These are phyloP conservation scores for Neoscelio sp. DNA, from an alignment of 2,888 invertebrate genomes.

Conservation along the genomic window DNA sequence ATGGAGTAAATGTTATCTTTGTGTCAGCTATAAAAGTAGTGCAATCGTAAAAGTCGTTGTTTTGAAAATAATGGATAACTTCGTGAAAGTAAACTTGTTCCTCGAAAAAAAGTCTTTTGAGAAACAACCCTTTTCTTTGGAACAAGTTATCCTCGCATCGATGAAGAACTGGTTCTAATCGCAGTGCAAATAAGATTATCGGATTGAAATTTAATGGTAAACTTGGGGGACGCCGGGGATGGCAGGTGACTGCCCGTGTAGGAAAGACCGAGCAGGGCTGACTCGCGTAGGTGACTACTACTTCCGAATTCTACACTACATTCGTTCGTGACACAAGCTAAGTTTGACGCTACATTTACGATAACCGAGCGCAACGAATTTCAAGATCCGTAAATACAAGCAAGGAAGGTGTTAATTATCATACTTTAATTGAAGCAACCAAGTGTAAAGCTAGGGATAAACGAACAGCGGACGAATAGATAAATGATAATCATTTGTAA, in stretches of 20 bases:
- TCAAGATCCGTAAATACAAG: slow-evolving; percentile 32
- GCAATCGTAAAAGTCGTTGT: too few species aligned
- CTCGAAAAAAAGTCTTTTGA: slow-evolving; percentile 8
- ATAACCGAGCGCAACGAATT: slow-evolving; percentile 58
- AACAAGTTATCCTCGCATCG: slow-evolving; percentile 59
- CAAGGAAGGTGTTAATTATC: slow-evolving; percentile 35
- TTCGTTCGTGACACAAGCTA: slow-evolving; percentile 44
- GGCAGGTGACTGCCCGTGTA: slow-evolving; percentile 42
- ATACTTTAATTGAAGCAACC: slow-evolving; percentile 33
- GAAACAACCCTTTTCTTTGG: slow-evolving; percentile 19
- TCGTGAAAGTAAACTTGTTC: slow-evolving; percentile 12
- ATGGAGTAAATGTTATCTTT: too few species aligned
- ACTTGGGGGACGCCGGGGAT: slow-evolving; percentile 76
- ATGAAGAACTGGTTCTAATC: slow-evolving; percentile 77
- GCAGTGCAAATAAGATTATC: slow-evolving; percentile 80
- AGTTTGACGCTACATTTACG: slow-evolving; percentile 41
- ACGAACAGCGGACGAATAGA: too few species aligned
- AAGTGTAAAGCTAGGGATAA: neutral
- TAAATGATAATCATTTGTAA: slow-evolving; percentile 8
- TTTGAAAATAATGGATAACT: slow-evolving; percentile 21
- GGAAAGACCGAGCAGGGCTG: slow-evolving; percentile 52
- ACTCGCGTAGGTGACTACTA: slow-evolving; percentile 64
- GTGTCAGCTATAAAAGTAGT: too few species aligned
- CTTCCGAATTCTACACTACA: slow-evolving; percentile 42
- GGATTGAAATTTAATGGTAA: slow-evolving; percentile 81